A percentile compares a stretch with the other conserved stretches of the same genome.
Conservation (phyloP, 2,113 vertebrate species). For the Cololabis saira region DNA sequence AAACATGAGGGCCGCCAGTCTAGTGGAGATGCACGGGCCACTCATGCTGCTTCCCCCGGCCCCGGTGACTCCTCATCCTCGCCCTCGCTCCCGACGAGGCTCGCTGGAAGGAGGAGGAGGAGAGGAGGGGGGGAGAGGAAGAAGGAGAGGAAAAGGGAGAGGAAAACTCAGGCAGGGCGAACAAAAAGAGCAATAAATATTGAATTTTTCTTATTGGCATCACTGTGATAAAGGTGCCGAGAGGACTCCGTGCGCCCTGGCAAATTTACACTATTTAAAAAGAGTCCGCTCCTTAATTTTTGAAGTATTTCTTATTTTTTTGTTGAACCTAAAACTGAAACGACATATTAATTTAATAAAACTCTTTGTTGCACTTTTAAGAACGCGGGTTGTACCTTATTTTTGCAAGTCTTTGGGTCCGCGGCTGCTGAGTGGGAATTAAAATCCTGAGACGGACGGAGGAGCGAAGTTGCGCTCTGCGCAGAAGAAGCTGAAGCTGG, state of each 20-base stretch:
- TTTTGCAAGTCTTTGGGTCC: slow-evolving; percentile 48
- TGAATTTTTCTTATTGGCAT: neutral
- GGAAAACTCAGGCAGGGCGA: slow-evolving; percentile 1
- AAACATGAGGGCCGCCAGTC: slow-evolving; percentile 96
- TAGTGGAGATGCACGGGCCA: slow-evolving; percentile 93
- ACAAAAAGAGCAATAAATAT: neutral
- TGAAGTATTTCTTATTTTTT: no score
- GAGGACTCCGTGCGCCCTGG: neutral
- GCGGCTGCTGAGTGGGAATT: slow-evolving; percentile 30
- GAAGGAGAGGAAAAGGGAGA: slow-evolving; percentile 14
- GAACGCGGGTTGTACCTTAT: slow-evolving; percentile 53
- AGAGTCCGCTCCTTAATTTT: no score
- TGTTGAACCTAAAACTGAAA: neutral
- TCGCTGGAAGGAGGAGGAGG: slow-evolving; percentile 50
- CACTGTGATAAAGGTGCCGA: neutral
- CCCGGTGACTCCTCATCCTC: slow-evolving; percentile 95
- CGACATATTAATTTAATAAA: neutral
- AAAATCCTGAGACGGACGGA: slow-evolving; percentile 44
- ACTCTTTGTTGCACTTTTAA: neutral
- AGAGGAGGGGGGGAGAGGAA: slow-evolving; percentile 23
- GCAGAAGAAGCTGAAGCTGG: slow-evolving; percentile 32
- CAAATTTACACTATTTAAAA: no score
- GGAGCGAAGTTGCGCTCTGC: slow-evolving; percentile 39
- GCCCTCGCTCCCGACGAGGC: slow-evolving; percentile 71
- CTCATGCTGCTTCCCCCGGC: slow-evolving; percentile 96